Conservation (phyloP, 2,113 vertebrate genomes). For the Sinosuthora webbiana region DNA sequence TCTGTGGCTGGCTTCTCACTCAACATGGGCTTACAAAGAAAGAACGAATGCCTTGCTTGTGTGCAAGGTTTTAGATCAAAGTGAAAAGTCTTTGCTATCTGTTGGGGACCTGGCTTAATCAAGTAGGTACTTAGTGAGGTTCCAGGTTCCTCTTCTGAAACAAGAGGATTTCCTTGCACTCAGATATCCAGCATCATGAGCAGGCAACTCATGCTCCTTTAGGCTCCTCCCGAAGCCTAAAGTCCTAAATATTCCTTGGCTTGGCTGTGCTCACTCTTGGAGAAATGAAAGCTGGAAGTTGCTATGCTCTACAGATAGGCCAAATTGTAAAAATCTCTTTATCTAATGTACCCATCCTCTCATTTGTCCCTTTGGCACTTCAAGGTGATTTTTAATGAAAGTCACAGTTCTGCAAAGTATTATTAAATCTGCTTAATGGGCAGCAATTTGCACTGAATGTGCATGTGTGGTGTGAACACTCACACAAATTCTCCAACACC, state of each 20-base stretch:
- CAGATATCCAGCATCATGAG: not conserved
- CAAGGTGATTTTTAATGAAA: not conserved
- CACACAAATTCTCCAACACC: not conserved
- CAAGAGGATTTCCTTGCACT: not conserved
- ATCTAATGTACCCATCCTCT: not conserved
- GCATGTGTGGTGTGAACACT: not conserved
- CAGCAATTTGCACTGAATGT: not conserved
- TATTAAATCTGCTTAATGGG: not conserved
- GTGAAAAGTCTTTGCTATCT: not conserved
- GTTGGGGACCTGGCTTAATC: not conserved
- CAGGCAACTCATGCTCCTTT: not conserved
- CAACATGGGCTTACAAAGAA: not conserved
- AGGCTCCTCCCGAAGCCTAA: not conserved
- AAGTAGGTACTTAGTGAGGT: not conserved
- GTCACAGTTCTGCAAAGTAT: not conserved
- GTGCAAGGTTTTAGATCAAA: not conserved
- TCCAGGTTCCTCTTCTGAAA: not conserved
- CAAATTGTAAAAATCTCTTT: not conserved
- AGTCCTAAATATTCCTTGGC: not conserved
- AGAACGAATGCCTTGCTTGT: rapidly evolving
- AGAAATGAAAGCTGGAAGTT: not conserved
- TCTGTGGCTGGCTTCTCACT: not conserved
- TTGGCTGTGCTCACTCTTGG: not conserved
- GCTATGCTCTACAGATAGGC: not conserved
- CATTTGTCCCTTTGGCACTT: not conserved